These are phyloP conservation scores for Arnoldichthys spilopterus DNA, from an alignment of 2,797 vertebrate genomes.

Conservation along the genomic window DNA sequence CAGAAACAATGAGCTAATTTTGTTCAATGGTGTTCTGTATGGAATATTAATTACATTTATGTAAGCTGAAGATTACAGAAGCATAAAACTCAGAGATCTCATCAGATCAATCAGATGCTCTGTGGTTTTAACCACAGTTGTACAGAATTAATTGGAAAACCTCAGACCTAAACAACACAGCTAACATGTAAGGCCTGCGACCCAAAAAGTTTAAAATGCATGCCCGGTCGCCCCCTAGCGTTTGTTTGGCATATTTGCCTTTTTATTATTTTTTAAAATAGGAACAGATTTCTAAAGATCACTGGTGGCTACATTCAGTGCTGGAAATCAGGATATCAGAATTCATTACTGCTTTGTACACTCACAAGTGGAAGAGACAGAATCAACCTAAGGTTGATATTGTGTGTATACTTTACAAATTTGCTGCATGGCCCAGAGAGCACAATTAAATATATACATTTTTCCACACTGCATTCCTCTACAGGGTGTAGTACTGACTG, in stretches of 20 bases:
- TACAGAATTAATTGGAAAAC: neutral
- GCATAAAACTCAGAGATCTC: neutral
- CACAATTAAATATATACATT: too few relatives aligned
- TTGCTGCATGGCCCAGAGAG: too few relatives aligned
- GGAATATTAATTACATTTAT: slow-evolving; percentile 27
- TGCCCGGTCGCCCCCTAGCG: slow-evolving; percentile 32
- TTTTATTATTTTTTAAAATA: neutral
- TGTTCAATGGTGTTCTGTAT: slow-evolving; percentile 7
- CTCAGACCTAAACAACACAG: neutral
- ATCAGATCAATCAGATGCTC: neutral
- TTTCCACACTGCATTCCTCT: too few relatives aligned
- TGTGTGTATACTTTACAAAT: too few relatives aligned
- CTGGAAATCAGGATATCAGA: neutral
- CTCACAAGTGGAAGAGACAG: too few relatives aligned
- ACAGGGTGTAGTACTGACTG: too few relatives aligned
- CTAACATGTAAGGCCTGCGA: neutral
- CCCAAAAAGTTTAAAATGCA: neutral
- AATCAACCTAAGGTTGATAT: too few relatives aligned
- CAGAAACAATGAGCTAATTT: slow-evolving; percentile 1
- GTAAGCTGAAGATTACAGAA: slow-evolving; percentile 1
- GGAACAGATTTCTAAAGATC: neutral
- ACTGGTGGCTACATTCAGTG: neutral
- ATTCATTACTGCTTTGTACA: too few relatives aligned
- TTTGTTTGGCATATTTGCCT: neutral
- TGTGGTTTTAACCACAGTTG: neutral